Conservation (phyloP, 1,140 invertebrate species). For the Ceratitis capitata region DNA sequence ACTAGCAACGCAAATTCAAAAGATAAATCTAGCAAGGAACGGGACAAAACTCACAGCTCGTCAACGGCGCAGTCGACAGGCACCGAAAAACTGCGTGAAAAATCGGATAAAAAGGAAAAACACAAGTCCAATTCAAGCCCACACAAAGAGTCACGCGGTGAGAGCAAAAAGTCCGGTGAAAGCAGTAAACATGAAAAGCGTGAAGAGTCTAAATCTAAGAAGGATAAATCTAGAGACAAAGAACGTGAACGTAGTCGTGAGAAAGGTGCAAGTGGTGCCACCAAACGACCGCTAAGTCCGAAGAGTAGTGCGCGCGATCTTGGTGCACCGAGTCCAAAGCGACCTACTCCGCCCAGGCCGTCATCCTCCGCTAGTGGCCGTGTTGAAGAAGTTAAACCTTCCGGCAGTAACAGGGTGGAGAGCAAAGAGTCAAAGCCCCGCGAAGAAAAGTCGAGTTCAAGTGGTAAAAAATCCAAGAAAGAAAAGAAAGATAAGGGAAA, state of each 20-base stretch:
- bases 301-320: constrained; percentile 45
- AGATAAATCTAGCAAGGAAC: constrained; percentile 57
- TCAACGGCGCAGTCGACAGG: not conserved
- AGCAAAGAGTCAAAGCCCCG: constrained; percentile 39
- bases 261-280: constrained; percentile 59
- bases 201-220: constrained; percentile 75
- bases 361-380: constrained; percentile 42
- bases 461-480: constrained; percentile 67
- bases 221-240: constrained; percentile 70
- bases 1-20: constrained; percentile 44
- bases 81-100: constrained; percentile 61
- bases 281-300: constrained; percentile 72
- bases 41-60: constrained; percentile 53
- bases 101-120: constrained; percentile 73
- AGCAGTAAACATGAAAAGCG: constrained; percentile 71
- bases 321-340: constrained; percentile 48
- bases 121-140: constrained; percentile 68
- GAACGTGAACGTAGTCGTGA: constrained; percentile 72
- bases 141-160: constrained; percentile 66
- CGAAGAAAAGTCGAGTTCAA: constrained; percentile 63
- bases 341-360: constrained; percentile 41
- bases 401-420: constrained; percentile 17
- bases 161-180: constrained; percentile 66
- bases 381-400: constrained; percentile 35
- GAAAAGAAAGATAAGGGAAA: constrained; percentile 62